These are phyloP conservation scores for Acanthurus lineatus DNA, from an alignment of 2,797 vertebrate species.

Conservation along the genomic window DNA sequence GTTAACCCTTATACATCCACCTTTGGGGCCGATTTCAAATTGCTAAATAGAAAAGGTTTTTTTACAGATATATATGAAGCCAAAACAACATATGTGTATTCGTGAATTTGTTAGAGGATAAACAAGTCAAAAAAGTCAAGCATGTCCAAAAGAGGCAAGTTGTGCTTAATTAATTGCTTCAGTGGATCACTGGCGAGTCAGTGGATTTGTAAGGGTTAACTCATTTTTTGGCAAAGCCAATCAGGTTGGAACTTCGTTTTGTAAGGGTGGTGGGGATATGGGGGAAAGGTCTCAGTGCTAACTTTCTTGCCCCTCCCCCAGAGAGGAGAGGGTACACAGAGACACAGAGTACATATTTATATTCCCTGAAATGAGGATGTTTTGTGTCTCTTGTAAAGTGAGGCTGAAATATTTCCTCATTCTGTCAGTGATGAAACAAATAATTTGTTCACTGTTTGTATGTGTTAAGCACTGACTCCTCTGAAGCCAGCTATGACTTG, in stretches of 20 bases:
- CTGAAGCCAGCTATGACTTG: neutral
- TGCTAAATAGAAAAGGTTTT: too few relatives aligned
- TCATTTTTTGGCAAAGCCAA: conserved; percentile 61
- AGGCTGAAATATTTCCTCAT: conserved; percentile 14
- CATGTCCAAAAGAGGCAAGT: too few relatives aligned
- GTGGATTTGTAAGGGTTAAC: too few relatives aligned
- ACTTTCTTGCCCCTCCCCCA: conserved; percentile 68
- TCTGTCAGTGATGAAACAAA: conserved; percentile 12
- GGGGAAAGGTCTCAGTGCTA: conserved; percentile 85
- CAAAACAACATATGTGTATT: too few relatives aligned
- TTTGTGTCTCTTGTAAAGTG: conserved; percentile 12
- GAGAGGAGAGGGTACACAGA: conserved; percentile 8
- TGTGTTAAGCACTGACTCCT: conserved; percentile 6
- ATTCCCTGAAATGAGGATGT: conserved; percentile 25
- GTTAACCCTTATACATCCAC: conserved; percentile 28
- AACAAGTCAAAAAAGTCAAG: too few relatives aligned
- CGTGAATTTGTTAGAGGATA: too few relatives aligned
- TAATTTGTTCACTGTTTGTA: neutral
- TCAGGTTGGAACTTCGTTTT: conserved; percentile 60
- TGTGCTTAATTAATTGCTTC: too few relatives aligned
- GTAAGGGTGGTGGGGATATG: conserved; percentile 72
- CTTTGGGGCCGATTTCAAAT: too few relatives aligned
- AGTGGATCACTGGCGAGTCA: too few relatives aligned
- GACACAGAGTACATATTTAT: conserved; percentile 65
- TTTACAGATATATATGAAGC: too few relatives aligned